These are phyloP conservation scores for Origma solitaria DNA, from an alignment of 2,113 vertebrate species.

Conservation along the genomic window DNA sequence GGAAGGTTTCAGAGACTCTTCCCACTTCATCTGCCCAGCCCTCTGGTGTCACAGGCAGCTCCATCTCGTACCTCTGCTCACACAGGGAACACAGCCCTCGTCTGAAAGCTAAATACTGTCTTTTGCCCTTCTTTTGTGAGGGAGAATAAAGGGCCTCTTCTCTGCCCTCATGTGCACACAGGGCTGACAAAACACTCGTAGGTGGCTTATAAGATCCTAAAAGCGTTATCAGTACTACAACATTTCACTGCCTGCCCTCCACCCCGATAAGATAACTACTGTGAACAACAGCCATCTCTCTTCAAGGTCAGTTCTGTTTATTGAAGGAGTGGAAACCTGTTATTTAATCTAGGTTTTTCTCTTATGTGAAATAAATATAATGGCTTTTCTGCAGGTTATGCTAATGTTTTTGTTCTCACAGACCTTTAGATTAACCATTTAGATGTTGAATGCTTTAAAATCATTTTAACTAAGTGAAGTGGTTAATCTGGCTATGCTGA, in stretches of 20 bases:
- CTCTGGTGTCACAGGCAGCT: background rate
- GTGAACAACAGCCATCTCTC: background rate
- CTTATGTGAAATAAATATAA: background rate
- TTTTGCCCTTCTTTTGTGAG: background rate
- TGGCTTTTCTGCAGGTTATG: background rate
- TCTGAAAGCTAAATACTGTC: background rate
- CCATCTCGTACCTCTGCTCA: background rate
- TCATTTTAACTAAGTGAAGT: background rate
- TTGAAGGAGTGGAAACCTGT: background rate
- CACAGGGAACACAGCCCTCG: background rate
- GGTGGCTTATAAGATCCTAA: background rate
- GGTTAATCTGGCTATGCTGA: background rate
- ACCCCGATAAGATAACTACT: background rate
- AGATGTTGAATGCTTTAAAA: background rate
- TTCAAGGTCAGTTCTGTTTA: background rate
- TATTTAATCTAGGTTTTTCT: background rate
- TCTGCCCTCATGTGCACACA: background rate
- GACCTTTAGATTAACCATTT: background rate
- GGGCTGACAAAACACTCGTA: background rate
- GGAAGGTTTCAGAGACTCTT: background rate
- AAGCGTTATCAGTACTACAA: background rate
- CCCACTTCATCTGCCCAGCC: background rate
- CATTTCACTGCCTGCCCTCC: background rate
- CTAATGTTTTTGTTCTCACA: background rate
- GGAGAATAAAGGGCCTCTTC: background rate